Conservation (phyloP, 2,113 vertebrate genomes). For the Aramus guarauna region DNA sequence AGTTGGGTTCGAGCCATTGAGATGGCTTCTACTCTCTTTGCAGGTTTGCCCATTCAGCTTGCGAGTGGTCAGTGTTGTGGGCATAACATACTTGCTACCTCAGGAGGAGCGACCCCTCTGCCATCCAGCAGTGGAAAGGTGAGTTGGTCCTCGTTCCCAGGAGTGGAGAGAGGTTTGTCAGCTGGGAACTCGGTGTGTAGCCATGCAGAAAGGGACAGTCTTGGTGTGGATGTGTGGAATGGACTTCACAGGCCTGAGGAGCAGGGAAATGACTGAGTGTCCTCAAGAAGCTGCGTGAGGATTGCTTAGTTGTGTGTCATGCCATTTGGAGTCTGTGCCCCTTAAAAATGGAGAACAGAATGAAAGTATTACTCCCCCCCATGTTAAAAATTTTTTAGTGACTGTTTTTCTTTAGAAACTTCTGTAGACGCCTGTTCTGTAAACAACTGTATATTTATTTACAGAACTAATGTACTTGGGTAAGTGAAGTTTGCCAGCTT, state of each 20-base stretch:
- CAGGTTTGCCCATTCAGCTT: conserved; percentile 95
- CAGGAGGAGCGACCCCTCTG: conserved; percentile 95
- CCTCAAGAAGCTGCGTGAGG: not conserved
- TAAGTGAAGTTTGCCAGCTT: not conserved
- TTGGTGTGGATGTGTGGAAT: not conserved
- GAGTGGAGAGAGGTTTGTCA: not conserved
- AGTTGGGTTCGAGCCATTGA: not conserved
- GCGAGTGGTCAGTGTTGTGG: conserved; percentile 94
- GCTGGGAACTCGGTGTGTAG: fast-evolving
- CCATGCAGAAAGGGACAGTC: not conserved
- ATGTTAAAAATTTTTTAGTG: not conserved
- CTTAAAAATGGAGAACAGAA: not conserved
- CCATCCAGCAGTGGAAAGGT: conserved; percentile 96
- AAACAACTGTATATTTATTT: not conserved
- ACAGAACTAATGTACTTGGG: not conserved
- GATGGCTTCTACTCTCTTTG: not conserved
- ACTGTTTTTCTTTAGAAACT: not conserved
- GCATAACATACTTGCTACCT: conserved; percentile 95
- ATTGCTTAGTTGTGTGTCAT: not conserved
- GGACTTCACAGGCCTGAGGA: not conserved
- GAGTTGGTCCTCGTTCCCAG: not conserved
- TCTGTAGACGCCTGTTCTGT: not conserved
- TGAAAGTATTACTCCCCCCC: not conserved
- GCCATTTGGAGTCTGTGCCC: not conserved
- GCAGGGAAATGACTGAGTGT: not conserved